These are phyloP conservation scores for Pseudorhiza aurosa DNA, from an alignment of 30 jellyfish, hydroid and myxozoan species.

Conservation along the genomic window DNA sequence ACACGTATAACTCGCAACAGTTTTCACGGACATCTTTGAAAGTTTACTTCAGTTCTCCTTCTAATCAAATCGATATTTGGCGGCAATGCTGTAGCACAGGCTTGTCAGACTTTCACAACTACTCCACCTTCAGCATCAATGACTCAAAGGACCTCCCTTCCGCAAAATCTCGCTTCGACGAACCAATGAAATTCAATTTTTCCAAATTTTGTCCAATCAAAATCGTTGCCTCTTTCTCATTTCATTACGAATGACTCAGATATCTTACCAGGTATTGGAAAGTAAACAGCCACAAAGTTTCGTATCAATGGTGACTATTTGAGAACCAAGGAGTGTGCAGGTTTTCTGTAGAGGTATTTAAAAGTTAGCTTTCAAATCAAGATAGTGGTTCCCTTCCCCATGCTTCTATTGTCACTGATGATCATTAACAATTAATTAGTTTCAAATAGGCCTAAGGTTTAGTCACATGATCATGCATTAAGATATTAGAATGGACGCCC, in stretches of 20 bases:
- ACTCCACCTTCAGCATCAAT: constrained; percentile 55
- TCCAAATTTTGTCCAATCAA: constrained; percentile 1
- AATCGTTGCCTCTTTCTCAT: constrained; percentile 24
- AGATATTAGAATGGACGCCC: constrained; percentile 4
- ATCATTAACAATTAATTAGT: neutral
- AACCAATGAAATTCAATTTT: constrained; percentile 20
- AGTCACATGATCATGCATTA: neutral
- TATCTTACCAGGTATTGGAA: too few species aligned
- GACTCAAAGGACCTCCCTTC: constrained; percentile 57
- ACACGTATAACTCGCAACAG: constrained; percentile 83
- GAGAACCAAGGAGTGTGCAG: too few species aligned
- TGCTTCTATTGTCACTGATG: too few species aligned
- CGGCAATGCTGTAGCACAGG: neutral
- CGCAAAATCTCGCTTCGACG: constrained; percentile 12
- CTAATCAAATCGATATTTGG: too few species aligned
- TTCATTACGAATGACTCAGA: too few species aligned
- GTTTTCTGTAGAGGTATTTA: too few species aligned
- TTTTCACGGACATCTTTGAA: constrained; percentile 72
- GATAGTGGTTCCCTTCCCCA: too few species aligned
- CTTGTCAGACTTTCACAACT: neutral
- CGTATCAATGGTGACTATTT: too few species aligned
- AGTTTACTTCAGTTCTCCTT: too few species aligned
- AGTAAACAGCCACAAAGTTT: too few species aligned
- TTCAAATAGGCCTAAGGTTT: neutral
- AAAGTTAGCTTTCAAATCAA: too few species aligned